Base-by-base conservation (phyloP, 2,113 vertebrate genomes). In the Cepphus grylle region DNA sequence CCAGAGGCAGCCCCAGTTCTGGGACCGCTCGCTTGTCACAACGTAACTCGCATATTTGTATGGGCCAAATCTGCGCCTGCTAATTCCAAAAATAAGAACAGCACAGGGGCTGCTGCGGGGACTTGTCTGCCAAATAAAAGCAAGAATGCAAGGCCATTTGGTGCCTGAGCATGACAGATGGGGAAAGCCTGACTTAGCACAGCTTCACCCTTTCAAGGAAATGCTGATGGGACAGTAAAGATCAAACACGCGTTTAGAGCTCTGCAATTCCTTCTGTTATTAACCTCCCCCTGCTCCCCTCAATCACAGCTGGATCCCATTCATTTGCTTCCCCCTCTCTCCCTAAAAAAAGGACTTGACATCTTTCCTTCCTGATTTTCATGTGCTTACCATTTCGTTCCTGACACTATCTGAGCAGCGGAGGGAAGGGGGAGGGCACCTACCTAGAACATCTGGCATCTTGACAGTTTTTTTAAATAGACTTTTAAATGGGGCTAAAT, bases 401-500 rank as follows among this genome's bases (percentile, higher is more conserved):
- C 81, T 96, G 73, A 93, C 66, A 87, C 73, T 82, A 78, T 88
- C 69, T 61, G 77, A 92, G 69, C 86, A 90, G 52, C 2, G 1
- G 70, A 93, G 90, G 62, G 58, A 94, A 91, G 81, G 87, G 93
- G 94, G 94, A 96, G 92, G 81, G 74, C 61, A 88, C 25, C 81
- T 72, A 93, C 90, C 91, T 91, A 86, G 53, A 95, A 95, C 95
- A 97, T 94, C 95, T 97, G 94, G 93, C 96, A 94, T 96, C 84
- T 93, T 95, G 91, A 84, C 66, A 91, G 79, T 36, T 92, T 89
- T 96, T 94, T 93, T 9, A 87, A 96, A 94, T 72, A 95, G 88
- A 69, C 49, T 91, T 96, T 82, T 89, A 85, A 96, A 96, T 94
- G 59, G 43, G 42, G 74, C 93, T 96, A 97, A 95, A 94, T 96